These are phyloP conservation scores for Drosophila longiperda DNA, from an alignment of 2,888 invertebrate species.

Conservation along the genomic window DNA sequence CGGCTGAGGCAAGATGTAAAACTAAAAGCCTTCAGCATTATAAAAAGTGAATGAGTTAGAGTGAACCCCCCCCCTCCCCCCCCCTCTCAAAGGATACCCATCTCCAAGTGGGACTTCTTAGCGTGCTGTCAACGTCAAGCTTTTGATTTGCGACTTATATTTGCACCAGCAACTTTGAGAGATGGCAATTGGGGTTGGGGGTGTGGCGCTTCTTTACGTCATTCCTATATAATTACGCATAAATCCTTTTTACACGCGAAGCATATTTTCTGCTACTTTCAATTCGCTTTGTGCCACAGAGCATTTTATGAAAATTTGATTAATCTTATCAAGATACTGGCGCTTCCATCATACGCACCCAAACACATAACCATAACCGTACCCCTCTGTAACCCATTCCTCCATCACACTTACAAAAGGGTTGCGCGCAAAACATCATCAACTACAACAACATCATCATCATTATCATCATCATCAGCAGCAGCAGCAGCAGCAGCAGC, in stretches of 20 bases:
- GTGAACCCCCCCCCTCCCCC: conserved; percentile 1
- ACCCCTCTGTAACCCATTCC: neutral
- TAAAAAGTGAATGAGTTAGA: conserved; percentile 1
- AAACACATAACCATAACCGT: conserved; percentile 33
- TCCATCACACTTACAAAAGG: conserved; percentile 40
- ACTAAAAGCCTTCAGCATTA: conserved; percentile 47
- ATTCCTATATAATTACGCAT: conserved; percentile 80
- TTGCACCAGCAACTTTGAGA: conserved; percentile 39
- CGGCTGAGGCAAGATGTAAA: conserved; percentile 20
- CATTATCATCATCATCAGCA: conserved; percentile 31
- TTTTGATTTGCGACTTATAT: conserved; percentile 64
- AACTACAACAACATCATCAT: conserved; percentile 13
- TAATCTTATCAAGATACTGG: conserved; percentile 84
- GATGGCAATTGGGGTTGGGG: neutral
- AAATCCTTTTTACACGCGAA: conserved; percentile 80
- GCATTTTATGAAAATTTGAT: conserved; percentile 85
- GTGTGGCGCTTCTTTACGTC: conserved; percentile 59
- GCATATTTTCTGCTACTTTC: conserved; percentile 79
- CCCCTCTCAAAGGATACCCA: conserved; percentile 14
- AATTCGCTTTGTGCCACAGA: conserved; percentile 45
- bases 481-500: conserved; percentile 48
- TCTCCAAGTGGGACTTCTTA: conserved; percentile 45
- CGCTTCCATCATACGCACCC: conserved; percentile 53
- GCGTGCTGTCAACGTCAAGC: conserved; percentile 62
- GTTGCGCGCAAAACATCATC: conserved; percentile 48